A percentile compares a stretch with the other conserved stretches of the same genome.
phyloP scores from a whole-genome alignment of 2,113 vertebrate genomes.

The Xenotilapia caudafasciata region DNA sequence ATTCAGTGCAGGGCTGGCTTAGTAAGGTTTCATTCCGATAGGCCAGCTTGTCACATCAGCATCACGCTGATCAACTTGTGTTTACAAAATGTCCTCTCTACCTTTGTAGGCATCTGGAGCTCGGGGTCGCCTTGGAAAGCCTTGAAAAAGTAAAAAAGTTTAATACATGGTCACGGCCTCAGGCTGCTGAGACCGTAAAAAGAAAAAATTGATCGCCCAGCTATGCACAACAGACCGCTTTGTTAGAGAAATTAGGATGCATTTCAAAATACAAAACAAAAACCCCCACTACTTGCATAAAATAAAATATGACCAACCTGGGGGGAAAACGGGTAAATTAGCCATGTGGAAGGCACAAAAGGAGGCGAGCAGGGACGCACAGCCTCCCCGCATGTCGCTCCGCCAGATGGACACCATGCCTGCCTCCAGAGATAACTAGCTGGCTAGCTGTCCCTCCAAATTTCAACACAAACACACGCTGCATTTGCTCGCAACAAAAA shows the following conservation, averaged over 20 bases:
- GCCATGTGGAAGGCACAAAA: constrained; percentile 59
- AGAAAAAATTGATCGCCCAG: neutral
- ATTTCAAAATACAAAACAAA: neutral
- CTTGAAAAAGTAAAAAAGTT: neutral
- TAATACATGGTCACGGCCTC: neutral
- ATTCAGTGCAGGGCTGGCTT: neutral
- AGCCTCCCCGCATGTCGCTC: constrained; percentile 54
- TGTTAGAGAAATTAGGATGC: neutral
- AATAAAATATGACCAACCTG: neutral
- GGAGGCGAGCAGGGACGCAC: constrained; percentile 15
- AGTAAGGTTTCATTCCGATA: neutral
- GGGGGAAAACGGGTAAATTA: neutral
- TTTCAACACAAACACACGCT: constrained; percentile 67
- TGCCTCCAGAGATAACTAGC: constrained; percentile 60
- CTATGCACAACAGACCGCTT: neutral
- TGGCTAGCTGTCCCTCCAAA: constrained; percentile 68
- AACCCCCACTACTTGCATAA: neutral
- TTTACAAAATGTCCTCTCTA: neutral
- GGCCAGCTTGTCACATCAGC: neutral
- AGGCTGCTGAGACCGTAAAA: neutral
- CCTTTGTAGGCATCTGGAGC: neutral
- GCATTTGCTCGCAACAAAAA: constrained; percentile 51
- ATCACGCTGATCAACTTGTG: neutral
- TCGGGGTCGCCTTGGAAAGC: neutral
- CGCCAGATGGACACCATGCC: constrained; percentile 75